Percentiles rank a stretch among this genome's conserved stretches.
Evolutionary conservation across 2,113 vertebrate species (phyloP).

Genomic region (Phocoena sinus): DNA sequence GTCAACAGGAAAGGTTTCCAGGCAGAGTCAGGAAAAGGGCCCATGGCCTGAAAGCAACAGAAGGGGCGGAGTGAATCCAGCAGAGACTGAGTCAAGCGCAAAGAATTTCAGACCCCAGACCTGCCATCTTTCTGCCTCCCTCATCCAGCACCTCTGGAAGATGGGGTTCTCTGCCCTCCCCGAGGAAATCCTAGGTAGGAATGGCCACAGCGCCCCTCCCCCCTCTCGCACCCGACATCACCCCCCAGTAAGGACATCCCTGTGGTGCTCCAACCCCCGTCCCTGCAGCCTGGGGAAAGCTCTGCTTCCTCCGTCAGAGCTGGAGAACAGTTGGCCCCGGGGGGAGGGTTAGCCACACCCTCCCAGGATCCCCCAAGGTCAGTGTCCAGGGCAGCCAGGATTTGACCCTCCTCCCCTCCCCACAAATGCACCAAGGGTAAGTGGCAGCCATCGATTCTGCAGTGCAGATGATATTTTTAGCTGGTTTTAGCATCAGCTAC

Average conservation of each 20-base stretch:
- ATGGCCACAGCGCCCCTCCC: fast-evolving
- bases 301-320: not conserved
- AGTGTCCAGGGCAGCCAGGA: constrained; percentile 44
- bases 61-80: not conserved
- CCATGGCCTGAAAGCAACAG: not conserved
- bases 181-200: not conserved
- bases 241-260: not conserved
- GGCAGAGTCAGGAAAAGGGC: not conserved
- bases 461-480: constrained; percentile 77
- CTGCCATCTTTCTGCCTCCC: fast-evolving
- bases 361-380: constrained; percentile 64
- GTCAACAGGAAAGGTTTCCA: not conserved
- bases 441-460: constrained; percentile 70
- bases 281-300: not conserved
- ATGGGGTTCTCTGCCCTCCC: not conserved
- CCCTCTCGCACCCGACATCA: not conserved
- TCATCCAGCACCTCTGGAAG: not conserved
- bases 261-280: not conserved
- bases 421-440: not conserved
- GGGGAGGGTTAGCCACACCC: not conserved
- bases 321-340: not conserved
- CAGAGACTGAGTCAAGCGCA: not conserved
- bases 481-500: constrained; percentile 38
- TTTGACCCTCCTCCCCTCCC: constrained; percentile 49
- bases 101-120: not conserved